Evolutionary conservation across 1,140 invertebrate genomes (phyloP).

Genomic region (Nymphalis io): DNA sequence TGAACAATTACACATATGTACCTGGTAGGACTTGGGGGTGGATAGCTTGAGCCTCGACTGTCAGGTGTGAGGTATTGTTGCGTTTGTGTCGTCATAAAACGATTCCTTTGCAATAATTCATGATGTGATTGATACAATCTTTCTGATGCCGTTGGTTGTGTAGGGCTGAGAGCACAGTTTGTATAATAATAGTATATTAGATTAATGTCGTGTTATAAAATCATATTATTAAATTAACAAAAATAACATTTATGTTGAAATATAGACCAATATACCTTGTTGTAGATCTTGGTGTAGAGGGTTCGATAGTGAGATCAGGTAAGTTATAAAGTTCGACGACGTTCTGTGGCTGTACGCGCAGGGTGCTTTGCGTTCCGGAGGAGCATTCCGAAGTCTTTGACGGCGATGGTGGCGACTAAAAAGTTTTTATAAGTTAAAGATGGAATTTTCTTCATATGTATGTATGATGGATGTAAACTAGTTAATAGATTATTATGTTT

Average conservation of each 20-base stretch:
- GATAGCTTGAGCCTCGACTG: constrained; percentile 77
- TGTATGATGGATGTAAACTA: no score
- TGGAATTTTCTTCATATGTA: neutral
- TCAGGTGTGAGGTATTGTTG: constrained; percentile 73
- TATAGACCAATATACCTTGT: constrained; percentile 41
- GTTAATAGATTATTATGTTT: no score
- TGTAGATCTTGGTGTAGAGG: constrained; percentile 37
- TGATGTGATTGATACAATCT: constrained; percentile 60
- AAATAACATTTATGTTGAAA: no score
- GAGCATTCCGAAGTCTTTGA: constrained; percentile 28
- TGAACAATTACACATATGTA: constrained; percentile 23
- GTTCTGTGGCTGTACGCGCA: constrained; percentile 87
- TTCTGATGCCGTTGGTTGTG: constrained; percentile 52
- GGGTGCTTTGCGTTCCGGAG: constrained; percentile 81
- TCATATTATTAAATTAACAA: no score
- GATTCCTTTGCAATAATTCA: constrained; percentile 51
- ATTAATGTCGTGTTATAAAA: no score
- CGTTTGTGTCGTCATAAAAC: constrained; percentile 44
- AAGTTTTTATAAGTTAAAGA: neutral
- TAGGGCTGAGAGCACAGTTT: constrained; percentile 41
- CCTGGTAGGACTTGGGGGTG: constrained; percentile 70
- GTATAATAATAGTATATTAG: no score
- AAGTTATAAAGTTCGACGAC: constrained; percentile 79
- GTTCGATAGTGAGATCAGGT: constrained; percentile 65
- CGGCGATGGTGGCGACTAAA: constrained; percentile 5